phyloP scores from a whole-genome alignment of 2,888 invertebrate species.

The Nomada hirtipes region DNA sequence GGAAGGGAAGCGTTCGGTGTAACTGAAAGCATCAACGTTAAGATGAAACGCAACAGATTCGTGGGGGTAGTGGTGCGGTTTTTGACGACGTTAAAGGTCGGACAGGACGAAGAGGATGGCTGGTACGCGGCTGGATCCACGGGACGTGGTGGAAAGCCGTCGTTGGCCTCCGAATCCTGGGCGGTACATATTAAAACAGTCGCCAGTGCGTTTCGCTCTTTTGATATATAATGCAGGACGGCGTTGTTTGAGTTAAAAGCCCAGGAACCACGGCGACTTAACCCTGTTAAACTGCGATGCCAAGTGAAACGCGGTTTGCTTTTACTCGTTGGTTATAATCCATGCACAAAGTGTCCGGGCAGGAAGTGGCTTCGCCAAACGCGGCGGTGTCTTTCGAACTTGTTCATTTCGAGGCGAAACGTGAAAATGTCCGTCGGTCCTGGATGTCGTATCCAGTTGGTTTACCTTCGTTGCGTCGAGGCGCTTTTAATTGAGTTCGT shows the following conservation, averaged over 20 bases:
- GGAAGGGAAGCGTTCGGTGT: not conserved
- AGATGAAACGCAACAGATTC: slow-evolving; percentile 39
- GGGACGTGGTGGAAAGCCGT: slow-evolving; percentile 33
- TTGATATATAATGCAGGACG: slow-evolving; percentile 83
- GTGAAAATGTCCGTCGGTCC: slow-evolving; percentile 34
- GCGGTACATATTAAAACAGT: slow-evolving; percentile 83
- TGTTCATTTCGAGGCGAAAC: slow-evolving; percentile 56
- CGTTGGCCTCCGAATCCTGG: slow-evolving; percentile 65
- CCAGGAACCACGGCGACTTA: slow-evolving; percentile 83
- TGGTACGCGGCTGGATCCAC: slow-evolving; percentile 21
- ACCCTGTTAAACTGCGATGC: slow-evolving; percentile 84
- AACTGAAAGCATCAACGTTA: not conserved
- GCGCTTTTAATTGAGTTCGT: not conserved
- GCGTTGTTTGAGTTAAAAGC: slow-evolving; percentile 84
- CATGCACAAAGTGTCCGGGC: slow-evolving; percentile 81
- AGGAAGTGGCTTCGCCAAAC: slow-evolving; percentile 56
- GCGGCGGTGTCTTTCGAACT: slow-evolving; percentile 55
- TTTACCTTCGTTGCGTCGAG: slow-evolving; percentile 3
- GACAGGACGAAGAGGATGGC: slow-evolving; percentile 22
- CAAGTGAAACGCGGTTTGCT: slow-evolving; percentile 84
- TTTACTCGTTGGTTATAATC: slow-evolving; percentile 81
- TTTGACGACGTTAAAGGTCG: slow-evolving; percentile 63
- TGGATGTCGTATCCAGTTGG: slow-evolving; percentile 45
- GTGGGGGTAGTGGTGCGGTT: slow-evolving; percentile 56
- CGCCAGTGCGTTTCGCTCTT: slow-evolving; percentile 80